Percentiles rank a stretch among this genome's conserved stretches.
Conservation (phyloP, 2,888 invertebrate genomes). For the Melanargia galathea region DNA sequence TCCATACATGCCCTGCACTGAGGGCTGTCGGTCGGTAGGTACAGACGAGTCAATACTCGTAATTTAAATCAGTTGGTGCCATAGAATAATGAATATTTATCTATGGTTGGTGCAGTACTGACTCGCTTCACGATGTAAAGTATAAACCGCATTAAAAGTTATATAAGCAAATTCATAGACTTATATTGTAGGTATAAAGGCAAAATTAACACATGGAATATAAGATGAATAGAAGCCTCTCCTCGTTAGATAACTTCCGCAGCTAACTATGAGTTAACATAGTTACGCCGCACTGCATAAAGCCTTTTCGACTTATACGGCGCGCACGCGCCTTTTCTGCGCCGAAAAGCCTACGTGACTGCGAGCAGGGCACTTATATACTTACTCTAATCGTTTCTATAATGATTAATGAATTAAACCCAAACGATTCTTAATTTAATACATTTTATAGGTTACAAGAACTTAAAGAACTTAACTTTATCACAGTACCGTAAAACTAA, state of each 20-base stretch:
- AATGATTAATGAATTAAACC: constrained; percentile 51
- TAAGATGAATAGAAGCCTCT: background rate
- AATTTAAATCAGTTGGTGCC: no score
- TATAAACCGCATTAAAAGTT: no score
- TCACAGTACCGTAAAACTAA: constrained; percentile 14
- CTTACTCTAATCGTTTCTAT: constrained; percentile 52
- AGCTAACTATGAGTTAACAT: background rate
- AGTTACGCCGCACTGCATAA: constrained; percentile 49
- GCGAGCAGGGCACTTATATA: constrained; percentile 51
- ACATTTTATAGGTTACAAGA: constrained; percentile 33
- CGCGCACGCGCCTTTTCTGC: constrained; percentile 60
- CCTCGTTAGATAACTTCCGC: background rate
- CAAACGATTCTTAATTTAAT: constrained; percentile 44
- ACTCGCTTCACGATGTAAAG: no score
- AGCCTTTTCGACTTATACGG: constrained; percentile 47
- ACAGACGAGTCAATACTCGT: no score
- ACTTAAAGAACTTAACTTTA: constrained; percentile 26
- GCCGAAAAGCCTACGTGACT: constrained; percentile 69
- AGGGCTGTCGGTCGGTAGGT: no score
- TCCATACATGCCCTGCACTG: no score
- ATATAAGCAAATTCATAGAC: no score
- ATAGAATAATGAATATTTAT: no score
- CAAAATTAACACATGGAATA: background rate
- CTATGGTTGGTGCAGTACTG: no score
- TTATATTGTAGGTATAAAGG: no score